Percentiles rank a stretch among this genome's conserved stretches.
Conservation (phyloP, 1,140 invertebrate species). For the Drosophila hydei region DNA sequence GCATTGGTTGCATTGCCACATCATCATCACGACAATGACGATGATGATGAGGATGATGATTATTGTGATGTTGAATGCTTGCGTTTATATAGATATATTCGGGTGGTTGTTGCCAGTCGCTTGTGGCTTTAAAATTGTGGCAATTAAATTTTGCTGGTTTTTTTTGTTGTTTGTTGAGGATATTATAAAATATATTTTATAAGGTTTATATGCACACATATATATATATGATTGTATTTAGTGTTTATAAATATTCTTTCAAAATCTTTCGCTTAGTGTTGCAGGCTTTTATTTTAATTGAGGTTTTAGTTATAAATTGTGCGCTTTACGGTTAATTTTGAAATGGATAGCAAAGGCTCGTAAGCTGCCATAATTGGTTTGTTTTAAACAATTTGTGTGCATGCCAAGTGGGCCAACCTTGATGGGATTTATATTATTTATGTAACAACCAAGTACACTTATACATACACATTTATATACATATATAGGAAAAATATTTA, state of each 20-base stretch:
- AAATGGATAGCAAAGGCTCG: constrained; percentile 30
- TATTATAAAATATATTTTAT: constrained; percentile 22
- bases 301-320: constrained; percentile 48
- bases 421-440: constrained; percentile 34
- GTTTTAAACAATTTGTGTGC: constrained; percentile 31
- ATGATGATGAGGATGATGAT: constrained; percentile 20
- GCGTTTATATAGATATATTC: constrained; percentile 14
- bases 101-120: constrained; percentile 15
- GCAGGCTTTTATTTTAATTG: constrained; percentile 45
- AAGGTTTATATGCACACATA: neutral
- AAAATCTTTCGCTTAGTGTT: constrained; percentile 17
- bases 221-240: constrained; percentile 14
- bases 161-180: constrained; percentile 24
- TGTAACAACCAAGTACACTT: neutral
- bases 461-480: neutral
- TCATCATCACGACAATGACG: constrained; percentile 21
- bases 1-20: constrained; percentile 52
- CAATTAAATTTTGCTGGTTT: constrained; percentile 42
- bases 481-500: neutral
- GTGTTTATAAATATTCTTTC: constrained; percentile 1
- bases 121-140: constrained; percentile 67
- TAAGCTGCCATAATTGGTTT: constrained; percentile 46
- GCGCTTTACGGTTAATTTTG: constrained; percentile 42
- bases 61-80: constrained; percentile 4
- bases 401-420: constrained; percentile 30